Conservation (phyloP, 2,888 invertebrate genomes). For the Odontomyia ornata region DNA sequence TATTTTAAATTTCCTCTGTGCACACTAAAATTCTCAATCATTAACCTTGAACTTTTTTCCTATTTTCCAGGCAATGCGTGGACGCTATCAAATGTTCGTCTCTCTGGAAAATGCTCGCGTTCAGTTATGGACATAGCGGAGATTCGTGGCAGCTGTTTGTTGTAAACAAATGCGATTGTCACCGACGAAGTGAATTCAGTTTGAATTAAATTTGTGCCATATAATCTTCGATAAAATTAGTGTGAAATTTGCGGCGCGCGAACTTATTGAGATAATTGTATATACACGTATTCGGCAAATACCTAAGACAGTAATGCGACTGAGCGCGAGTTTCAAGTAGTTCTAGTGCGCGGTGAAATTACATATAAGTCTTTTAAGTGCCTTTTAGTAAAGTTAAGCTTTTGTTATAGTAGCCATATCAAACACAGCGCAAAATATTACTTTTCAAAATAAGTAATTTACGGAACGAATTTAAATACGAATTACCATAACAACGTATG, state of each 20-base stretch:
- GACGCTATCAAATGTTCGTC: neutral
- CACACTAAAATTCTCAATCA: too few relatives aligned
- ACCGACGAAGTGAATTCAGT: neutral
- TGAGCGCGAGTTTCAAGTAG: neutral
- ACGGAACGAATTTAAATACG: too few relatives aligned
- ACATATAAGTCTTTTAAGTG: neutral
- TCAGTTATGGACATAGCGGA: slow-evolving; percentile 23
- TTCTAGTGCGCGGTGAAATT: neutral
- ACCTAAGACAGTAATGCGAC: neutral
- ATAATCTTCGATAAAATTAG: neutral
- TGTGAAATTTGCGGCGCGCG: neutral
- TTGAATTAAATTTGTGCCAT: slow-evolving; percentile 30
- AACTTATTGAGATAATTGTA: too few relatives aligned
- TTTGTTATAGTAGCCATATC: neutral
- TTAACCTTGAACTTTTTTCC: neutral
- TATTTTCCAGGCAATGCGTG: slow-evolving; percentile 7
- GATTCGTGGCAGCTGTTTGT: slow-evolving; percentile 30
- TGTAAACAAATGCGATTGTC: slow-evolving; percentile 23
- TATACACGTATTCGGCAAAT: too few relatives aligned
- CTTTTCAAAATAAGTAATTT: too few relatives aligned
- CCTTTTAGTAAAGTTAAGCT: neutral
- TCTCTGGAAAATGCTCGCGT: neutral
- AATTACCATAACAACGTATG: too few relatives aligned
- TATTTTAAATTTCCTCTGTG: too few relatives aligned
- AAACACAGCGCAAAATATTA: too few relatives aligned